Conservation (phyloP, 2,888 invertebrate species). For the Cheiracanthium punctorium region DNA sequence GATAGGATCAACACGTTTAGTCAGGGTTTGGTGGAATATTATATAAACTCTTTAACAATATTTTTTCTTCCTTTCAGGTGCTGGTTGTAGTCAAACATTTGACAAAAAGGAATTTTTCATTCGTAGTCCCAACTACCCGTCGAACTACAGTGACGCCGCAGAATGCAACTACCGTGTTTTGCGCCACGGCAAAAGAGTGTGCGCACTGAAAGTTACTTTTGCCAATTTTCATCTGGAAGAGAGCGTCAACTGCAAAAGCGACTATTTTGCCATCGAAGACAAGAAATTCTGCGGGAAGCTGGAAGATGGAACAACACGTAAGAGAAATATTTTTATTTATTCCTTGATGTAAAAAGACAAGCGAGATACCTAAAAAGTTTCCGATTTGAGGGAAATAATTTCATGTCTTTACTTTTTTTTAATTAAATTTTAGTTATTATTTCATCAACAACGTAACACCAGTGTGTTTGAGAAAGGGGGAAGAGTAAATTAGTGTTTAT, state of each 20-base stretch:
- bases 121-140: slow-evolving; percentile 72
- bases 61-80: slow-evolving; percentile 12
- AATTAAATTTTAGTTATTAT: too few species aligned
- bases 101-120: slow-evolving; percentile 71
- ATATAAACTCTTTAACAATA: too few species aligned
- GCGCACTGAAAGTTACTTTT: slow-evolving; percentile 72
- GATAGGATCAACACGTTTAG: too few species aligned
- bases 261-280: slow-evolving; percentile 71
- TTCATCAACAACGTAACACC: too few species aligned
- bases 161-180: slow-evolving; percentile 72
- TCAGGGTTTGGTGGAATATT: too few species aligned
- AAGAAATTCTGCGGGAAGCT: slow-evolving; percentile 71
- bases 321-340: slow-evolving; percentile 10
- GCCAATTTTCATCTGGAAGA: slow-evolving; percentile 72
- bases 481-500: too few species aligned
- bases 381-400: too few species aligned
- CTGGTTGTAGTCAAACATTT: slow-evolving; percentile 70
- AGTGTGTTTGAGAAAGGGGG: too few species aligned
- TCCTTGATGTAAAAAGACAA: too few species aligned
- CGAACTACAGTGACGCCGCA: slow-evolving; percentile 68
- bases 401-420: too few species aligned
- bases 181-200: slow-evolving; percentile 69
- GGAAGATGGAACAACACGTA: slow-evolving; percentile 50
- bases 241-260: slow-evolving; percentile 70
- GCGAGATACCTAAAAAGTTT: too few species aligned